Conservation (phyloP, 2,888 invertebrate genomes). For the Latrodectus hesperus region DNA sequence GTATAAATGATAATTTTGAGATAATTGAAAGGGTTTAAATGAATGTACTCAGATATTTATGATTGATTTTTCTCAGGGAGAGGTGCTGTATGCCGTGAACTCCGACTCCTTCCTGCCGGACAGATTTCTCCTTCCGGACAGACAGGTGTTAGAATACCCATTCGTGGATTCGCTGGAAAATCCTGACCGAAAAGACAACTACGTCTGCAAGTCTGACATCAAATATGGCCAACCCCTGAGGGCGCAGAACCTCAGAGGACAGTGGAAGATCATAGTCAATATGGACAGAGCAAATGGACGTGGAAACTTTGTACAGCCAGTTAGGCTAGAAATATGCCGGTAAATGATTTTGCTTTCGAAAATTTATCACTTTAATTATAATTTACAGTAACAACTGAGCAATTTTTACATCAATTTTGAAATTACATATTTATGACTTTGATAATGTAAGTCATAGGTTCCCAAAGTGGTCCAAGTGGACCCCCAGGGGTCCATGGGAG, state of each 20-base stretch:
- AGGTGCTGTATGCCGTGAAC: conserved; percentile 52
- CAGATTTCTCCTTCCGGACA: conserved; percentile 36
- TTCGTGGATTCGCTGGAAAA: conserved; percentile 23
- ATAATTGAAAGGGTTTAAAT: too few relatives aligned
- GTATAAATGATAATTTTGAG: too few relatives aligned
- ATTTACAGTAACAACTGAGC: too few relatives aligned
- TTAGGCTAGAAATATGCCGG: conserved; percentile 69
- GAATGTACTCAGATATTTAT: too few relatives aligned
- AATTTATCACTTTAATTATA: too few relatives aligned
- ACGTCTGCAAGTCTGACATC: conserved; percentile 62
- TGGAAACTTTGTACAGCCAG: conserved; percentile 59
- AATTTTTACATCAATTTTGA: too few relatives aligned
- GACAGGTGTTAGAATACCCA: conserved; percentile 12
- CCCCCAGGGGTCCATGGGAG: too few relatives aligned
- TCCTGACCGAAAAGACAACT: conserved; percentile 37
- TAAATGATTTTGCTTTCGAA: conserved; percentile 21
- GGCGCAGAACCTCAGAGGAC: conserved; percentile 58
- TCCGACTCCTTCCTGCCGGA: conserved; percentile 55
- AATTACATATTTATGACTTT: too few relatives aligned
- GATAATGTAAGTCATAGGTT: too few relatives aligned
- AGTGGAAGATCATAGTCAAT: conserved; percentile 70
- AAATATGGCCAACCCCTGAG: conserved; percentile 63
- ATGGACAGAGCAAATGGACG: conserved; percentile 46
- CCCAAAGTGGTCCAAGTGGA: too few relatives aligned
- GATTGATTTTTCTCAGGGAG: not conserved